Conservation (phyloP, 2,888 invertebrate species). For the Arctia plantaginis region DNA sequence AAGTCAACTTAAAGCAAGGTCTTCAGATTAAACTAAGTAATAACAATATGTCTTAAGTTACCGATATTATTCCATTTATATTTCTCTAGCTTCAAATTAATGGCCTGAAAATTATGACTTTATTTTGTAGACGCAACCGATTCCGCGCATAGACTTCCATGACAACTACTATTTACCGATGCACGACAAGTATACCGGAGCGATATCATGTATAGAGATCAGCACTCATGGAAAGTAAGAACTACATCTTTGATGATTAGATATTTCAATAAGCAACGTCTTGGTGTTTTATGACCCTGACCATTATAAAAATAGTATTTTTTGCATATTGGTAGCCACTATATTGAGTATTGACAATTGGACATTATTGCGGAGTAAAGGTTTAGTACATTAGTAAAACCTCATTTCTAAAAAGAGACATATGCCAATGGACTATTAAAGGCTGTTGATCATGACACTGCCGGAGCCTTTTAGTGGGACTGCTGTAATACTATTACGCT, state of each 20-base stretch:
- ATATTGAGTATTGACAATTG: not conserved
- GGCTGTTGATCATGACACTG: too few relatives aligned
- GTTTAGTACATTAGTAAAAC: too few relatives aligned
- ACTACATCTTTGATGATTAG: slow-evolving; percentile 1
- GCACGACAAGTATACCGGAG: slow-evolving; percentile 91
- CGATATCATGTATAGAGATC: slow-evolving; percentile 88
- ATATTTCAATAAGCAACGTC: not conserved
- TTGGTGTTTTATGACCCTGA: too few relatives aligned
- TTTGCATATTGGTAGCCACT: not conserved
- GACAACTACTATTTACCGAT: slow-evolving; percentile 90
- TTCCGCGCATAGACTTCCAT: slow-evolving; percentile 74
- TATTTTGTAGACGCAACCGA: slow-evolving; percentile 72
- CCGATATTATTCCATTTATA: not conserved
- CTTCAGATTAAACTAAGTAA: not conserved
- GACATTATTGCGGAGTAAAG: too few relatives aligned
- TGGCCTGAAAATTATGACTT: not conserved
- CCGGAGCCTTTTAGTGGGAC: too few relatives aligned
- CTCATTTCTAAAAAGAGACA: too few relatives aligned
- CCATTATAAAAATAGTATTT: too few relatives aligned
- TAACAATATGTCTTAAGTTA: not conserved
- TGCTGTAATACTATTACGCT: too few relatives aligned
- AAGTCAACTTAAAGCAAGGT: not conserved
- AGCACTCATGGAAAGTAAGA: slow-evolving; percentile 86
- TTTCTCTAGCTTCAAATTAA: not conserved
- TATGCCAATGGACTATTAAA: too few relatives aligned